Base-by-base conservation (phyloP, 2,888 invertebrate species). In the Panorpa germanica region DNA sequence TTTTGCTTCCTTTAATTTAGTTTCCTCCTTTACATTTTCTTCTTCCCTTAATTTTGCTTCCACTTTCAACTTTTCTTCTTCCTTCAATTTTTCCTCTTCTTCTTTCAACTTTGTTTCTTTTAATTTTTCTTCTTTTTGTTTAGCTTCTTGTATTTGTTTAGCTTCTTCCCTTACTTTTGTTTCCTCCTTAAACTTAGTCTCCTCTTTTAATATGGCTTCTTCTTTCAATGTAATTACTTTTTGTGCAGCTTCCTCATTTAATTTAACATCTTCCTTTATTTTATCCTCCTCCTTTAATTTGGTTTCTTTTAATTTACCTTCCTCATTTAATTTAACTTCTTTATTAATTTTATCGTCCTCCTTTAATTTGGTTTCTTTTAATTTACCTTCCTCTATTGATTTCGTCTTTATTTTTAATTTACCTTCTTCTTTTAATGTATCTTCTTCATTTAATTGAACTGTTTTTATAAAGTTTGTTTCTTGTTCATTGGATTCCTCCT, bases 11-110 rank as follows among this genome's bases (percentile, higher is more conserved):
- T 51, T 40, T 7, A 46, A 49, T 33, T 49, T 48, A 35, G 50
- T 50, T 8, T 49, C 46, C 35, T 52, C 50, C 35, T 48, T 49
- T 36, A 40, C 52, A 20, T 48, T 46, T 40, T 48, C 49, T 17
- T 46, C 44, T 33, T 51, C 51, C 11, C 45, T 47, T 21, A 46
- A 46, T 29, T 46, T 43, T n/a, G 41, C 41, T n/a, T 41, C 46
- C 26, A 47, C 46, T 25, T 46, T 42, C 13, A 48, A 48, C 20
- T 43, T 42, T 18, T 52, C 48, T 32, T 50, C 48, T 16, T 48
- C 50, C 17, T 50, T 47, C 33, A 34, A 13, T 20, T 26, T 20
- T 21, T 36, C 32, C 2, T 30, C 32, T 24, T 39, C 22, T 6
- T 39, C 33, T 15, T 35, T 31, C 18, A 21, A 4, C 15, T 25